Percentiles rank a stretch among this genome's conserved stretches.
phyloP scores from a whole-genome alignment of 2,888 invertebrate species.

The Xestia xanthographa region DNA sequence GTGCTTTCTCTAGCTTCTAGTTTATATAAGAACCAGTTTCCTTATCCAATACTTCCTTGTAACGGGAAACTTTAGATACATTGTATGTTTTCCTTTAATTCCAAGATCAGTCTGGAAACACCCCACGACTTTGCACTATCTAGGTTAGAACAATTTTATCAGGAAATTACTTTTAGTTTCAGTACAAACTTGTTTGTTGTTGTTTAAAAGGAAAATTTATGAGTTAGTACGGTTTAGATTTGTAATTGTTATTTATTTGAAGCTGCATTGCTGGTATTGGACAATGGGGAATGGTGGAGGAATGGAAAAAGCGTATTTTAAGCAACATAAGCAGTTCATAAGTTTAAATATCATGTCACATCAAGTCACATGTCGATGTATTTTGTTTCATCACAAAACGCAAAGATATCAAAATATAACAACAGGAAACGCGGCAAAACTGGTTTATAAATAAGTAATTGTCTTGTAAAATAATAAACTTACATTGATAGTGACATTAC shows the following conservation, averaged over 20 bases:
- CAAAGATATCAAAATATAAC: background rate
- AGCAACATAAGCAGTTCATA: background rate
- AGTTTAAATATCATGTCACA: background rate
- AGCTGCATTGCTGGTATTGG: background rate
- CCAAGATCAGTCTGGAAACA: slow-evolving; percentile 42
- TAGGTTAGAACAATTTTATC: slow-evolving; percentile 53
- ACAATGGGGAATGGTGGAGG: background rate
- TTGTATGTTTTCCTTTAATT: slow-evolving; percentile 52
- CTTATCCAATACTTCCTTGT: background rate
- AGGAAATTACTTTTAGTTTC: slow-evolving; percentile 59
- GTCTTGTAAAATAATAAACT: background rate
- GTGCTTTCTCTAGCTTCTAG: background rate
- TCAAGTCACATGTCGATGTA: fast-evolving
- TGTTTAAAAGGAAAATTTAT: slow-evolving; percentile 49
- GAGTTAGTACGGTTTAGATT: slow-evolving; percentile 27
- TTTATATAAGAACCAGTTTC: slow-evolving; percentile 13
- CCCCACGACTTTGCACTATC: slow-evolving; percentile 38
- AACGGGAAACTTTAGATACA: slow-evolving; percentile 37
- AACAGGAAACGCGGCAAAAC: background rate
- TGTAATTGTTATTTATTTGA: slow-evolving; percentile 43
- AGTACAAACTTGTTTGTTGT: slow-evolving; percentile 43
- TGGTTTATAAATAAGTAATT: background rate
- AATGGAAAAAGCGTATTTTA: slow-evolving; percentile 3
- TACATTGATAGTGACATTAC: background rate
- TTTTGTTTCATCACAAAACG: background rate